Evolutionary conservation across 1,140 invertebrate genomes (phyloP).

Genomic region (Heliothis virescens): DNA sequence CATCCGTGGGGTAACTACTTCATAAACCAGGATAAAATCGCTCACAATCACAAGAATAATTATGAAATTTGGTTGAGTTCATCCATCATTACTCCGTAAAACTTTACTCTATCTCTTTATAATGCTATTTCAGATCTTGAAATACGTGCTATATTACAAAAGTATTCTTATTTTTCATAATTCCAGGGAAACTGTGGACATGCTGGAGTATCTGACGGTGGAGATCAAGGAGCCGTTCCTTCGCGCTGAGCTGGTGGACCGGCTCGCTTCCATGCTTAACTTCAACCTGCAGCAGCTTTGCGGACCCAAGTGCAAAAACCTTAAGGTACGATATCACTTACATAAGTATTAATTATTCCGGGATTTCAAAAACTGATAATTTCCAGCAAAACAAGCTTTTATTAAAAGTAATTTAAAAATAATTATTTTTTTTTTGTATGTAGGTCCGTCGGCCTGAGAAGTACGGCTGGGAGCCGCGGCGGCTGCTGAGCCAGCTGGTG

Average conservation of each 20-base stretch:
- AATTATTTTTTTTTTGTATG: not conserved
- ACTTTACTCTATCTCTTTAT: too few species aligned
- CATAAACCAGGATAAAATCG: too few species aligned
- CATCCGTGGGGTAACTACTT: too few species aligned
- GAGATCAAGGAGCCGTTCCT: conserved; percentile 98
- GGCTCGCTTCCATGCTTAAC: conserved; percentile 98
- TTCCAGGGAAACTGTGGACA: conserved; percentile 96
- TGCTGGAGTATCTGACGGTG: conserved; percentile 98
- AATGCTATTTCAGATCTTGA: not conserved
- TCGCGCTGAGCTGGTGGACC: conserved; percentile 95
- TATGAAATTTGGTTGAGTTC: too few species aligned
- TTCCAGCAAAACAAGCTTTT: too few species aligned
- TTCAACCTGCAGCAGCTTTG: conserved; percentile 99
- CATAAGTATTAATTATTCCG: not conserved
- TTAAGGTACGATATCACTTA: conserved; percentile 89
- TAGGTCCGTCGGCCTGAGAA: conserved; percentile 95
- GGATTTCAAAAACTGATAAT: too few species aligned
- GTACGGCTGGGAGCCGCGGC: conserved; percentile 98
- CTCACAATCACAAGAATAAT: too few species aligned
- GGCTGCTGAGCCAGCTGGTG: conserved; percentile 95
- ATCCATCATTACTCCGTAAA: too few species aligned
- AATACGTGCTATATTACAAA: not conserved
- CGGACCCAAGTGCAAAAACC: conserved; percentile 98
- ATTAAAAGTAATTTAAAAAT: too few species aligned
- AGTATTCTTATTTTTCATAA: not conserved